Evolutionary conservation across 2,888 invertebrate species (phyloP), one percentile per base, ranked within the genome.

Genomic region (Phalera bucephala): DNA sequence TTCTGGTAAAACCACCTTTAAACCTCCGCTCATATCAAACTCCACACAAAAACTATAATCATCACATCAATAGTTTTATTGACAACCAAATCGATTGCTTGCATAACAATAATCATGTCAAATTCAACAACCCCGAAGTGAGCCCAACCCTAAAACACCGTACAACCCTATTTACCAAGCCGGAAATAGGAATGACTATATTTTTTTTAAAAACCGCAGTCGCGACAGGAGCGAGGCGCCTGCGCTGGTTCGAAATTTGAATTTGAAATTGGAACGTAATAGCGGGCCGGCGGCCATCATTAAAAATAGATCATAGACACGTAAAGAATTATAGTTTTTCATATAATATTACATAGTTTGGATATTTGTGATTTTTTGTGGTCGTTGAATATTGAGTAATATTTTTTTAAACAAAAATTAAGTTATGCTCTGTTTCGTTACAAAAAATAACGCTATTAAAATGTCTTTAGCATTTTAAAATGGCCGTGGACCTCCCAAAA

Each of bases 251-350:
- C 45, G 60, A 77, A 78, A 75, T 81, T 81, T 74, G 68, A 82
- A 82, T 80, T 80, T 60, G 61, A 78, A 81, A 79, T 80, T 80
- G 65, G 78, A 73, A 56, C 62, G 51, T 78, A 78, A 80, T 75
- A 59, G 70, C 72, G 69, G 56, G 55, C 67, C 75, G 60, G 71
- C 81, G 74, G 79, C 77, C 77, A 84, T 83, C 76, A 84, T 84
- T 84, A 84, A 79, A 84, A 83, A 80, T 80, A 82, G 79, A 83
- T 83, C 83, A 83, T 80, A 82, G 80, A 55, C 61, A 31, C 34
- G 45, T 49, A 67, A 64, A 54, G 62, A 62, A 67, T 70, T 71
- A 75, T n/a, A n/a, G n/a, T 77, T 74, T 78, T 65, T 71, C 17
- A 14, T 69, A 66, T 53, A 61, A 61, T 64, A 51, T 61, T 52